These are phyloP conservation scores for Puma concolor DNA, from an alignment of 2,113 vertebrate species.

Conservation along the genomic window DNA sequence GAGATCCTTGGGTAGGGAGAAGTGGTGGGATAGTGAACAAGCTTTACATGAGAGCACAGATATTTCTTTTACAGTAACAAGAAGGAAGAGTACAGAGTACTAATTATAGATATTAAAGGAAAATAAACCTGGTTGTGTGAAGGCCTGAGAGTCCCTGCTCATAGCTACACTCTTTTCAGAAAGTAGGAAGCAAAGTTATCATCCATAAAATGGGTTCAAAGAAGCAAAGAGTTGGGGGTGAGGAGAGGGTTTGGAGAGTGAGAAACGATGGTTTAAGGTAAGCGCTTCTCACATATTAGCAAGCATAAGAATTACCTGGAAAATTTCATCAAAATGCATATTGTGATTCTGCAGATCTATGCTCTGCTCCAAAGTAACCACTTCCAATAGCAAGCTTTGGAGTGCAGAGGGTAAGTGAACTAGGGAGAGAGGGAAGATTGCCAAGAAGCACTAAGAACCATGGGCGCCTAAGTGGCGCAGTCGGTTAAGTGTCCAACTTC, in stretches of 20 bases:
- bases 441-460: not conserved
- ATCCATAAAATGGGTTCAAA: not conserved
- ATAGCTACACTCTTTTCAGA: not conserved
- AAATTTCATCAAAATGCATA: not conserved
- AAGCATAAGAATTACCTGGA: not conserved
- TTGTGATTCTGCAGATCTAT: not conserved
- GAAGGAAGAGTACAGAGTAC: not conserved
- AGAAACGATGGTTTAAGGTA: not conserved
- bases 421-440: not conserved
- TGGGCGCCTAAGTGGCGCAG: too few species aligned
- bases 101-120: not conserved
- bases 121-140: not conserved
- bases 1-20: not conserved
- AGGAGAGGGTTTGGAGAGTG: not conserved
- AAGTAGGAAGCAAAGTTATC: not conserved
- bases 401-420: not conserved
- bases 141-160: not conserved
- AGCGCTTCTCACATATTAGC: not conserved
- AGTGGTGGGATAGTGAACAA: not conserved
- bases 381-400: not conserved
- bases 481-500: too few species aligned
- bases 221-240: not conserved
- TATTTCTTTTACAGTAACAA: not conserved
- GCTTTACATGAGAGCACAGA: not conserved
- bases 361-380: not conserved